phyloP scores from a whole-genome alignment of 2,797 vertebrate genomes.

The Falco peregrinus region DNA sequence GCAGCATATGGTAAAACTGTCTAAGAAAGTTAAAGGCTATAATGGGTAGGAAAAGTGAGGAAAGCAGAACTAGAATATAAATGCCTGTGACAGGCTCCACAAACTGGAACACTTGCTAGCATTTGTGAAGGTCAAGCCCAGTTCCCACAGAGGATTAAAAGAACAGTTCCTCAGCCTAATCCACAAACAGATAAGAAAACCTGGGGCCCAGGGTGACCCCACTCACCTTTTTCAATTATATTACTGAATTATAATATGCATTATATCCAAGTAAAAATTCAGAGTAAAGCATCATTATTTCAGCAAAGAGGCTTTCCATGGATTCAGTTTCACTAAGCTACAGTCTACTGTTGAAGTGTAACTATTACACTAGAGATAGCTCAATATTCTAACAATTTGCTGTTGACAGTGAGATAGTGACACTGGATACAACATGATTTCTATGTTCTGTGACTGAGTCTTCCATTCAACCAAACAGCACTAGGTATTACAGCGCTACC shows the following conservation, averaged over 20 bases:
- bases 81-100: not conserved
- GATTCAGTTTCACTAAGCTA: not conserved
- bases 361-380: not conserved
- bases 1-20: not conserved
- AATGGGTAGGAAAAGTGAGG: not conserved
- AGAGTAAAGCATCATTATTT: not conserved
- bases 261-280: not conserved
- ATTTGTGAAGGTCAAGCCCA: not conserved
- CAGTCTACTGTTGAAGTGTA: not conserved
- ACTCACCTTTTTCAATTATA: not conserved
- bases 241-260: not conserved
- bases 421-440: not conserved
- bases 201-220: not conserved
- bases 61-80: conserved; percentile 15
- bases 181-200: not conserved
- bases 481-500: not conserved
- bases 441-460: not conserved
- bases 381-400: not conserved
- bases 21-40: not conserved
- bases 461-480: not conserved
- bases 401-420: not conserved
- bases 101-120: not conserved
- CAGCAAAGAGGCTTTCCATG: not conserved
- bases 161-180: not conserved
- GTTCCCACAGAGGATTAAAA: not conserved